Evolutionary conservation across 2,797 vertebrate species (phyloP).

Genomic region (Dipus sagitta): DNA sequence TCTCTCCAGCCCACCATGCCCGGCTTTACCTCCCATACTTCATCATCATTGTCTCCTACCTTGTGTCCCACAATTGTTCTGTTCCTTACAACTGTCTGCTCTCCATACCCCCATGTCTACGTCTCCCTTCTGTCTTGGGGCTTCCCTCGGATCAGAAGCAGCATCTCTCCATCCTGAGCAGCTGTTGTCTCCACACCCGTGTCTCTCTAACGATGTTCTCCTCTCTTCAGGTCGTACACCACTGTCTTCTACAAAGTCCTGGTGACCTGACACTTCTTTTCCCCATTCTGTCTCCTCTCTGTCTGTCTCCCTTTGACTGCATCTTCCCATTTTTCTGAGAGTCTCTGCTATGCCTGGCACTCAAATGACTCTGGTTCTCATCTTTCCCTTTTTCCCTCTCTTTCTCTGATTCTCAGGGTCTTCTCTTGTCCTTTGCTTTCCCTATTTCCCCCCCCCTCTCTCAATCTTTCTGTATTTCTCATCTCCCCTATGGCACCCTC

Average conservation of each 20-base stretch:
- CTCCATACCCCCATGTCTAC: neutral
- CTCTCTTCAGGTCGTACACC: neutral
- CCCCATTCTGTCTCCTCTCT: neutral
- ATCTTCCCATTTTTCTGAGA: neutral
- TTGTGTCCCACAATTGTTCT: neutral
- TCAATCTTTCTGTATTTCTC: constrained; percentile 35
- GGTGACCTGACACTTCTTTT: neutral
- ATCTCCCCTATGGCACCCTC: constrained; percentile 10
- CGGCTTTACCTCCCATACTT: too few relatives aligned
- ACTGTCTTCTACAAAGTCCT: neutral
- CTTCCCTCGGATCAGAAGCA: neutral
- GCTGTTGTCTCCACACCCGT: neutral
- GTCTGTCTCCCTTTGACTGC: neutral
- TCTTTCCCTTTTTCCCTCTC: neutral
- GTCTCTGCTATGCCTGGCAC: neutral
- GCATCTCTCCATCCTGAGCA: neutral
- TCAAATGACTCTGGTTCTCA: neutral
- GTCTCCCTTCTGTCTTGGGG: neutral
- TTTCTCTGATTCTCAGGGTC: neutral
- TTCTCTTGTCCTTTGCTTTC: neutral
- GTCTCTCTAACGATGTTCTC: neutral
- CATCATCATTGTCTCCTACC: neutral
- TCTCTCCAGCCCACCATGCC: too few relatives aligned
- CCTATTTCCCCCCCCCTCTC: neutral
- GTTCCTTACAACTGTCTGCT: neutral